Evolutionary conservation across 2,888 invertebrate genomes (phyloP), one percentile per base, ranked within the genome.

Genomic region (Euplexia lucipara): DNA sequence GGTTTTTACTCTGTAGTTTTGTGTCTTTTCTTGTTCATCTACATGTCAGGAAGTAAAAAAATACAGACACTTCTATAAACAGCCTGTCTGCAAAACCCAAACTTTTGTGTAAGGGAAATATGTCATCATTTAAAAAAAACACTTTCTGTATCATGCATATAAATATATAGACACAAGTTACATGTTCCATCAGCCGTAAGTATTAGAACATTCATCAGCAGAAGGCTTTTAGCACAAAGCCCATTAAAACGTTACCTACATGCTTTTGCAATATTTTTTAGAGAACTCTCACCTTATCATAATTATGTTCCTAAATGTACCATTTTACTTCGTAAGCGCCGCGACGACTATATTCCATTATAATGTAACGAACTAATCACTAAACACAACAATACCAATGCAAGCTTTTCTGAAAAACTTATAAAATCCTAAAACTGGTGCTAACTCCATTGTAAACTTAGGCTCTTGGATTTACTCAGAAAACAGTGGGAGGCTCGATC

Each of bases 301-400:
- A n/a, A n/a, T n/a, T 78, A 79, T 79, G 82, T 84, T 84, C 83
- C 83, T 85, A 79, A 44, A 54, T 65, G 62, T 73, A 66, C 65
- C 68, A 64, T 62, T 70, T 63, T 45, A 80, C 69, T 71, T 70
- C 45, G 42, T 45, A 32, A 20, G 56, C 68, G 74, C 56, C 12
- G 18, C 44, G 3, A 60, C 22, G 18, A 22, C 32, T 37, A 1
- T 34, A 60, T 45, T 52, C 20, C 39, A 57, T n/a, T 42, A 18
- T 41, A 9, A 34, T 32, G 53, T 14, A 16, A 37, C 32, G 41
- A 54, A 64, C 26, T 39, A 42, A 51, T 20, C n/a, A 42, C 45
- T 32, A 20, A 37, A 53, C 53, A 32, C 22, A n/a, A 44, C 14
- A 35, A 39, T 42, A 59, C 44, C 54, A 52, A 73, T 74, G 62